phyloP scores from a whole-genome alignment of 35 echinoderm and acorn worm species.

The Amphiura filiformis region DNA sequence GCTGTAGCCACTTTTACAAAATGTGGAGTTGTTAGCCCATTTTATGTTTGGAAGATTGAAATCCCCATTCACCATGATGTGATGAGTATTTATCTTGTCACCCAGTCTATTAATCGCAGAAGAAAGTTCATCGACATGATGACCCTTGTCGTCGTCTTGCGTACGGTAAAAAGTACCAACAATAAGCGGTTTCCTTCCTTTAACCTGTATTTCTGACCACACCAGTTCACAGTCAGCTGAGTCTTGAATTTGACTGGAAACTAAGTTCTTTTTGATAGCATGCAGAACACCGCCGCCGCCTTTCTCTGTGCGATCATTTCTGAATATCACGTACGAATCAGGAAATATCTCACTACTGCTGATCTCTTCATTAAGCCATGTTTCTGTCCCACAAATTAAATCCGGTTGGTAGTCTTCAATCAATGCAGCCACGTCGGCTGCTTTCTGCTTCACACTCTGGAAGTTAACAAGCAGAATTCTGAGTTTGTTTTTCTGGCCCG shows the following conservation, averaged over 20 bases:
- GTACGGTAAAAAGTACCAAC: constrained; percentile 21
- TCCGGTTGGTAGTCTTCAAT: constrained; percentile 31
- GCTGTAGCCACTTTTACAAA: constrained; percentile 16
- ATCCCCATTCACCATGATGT: constrained; percentile 11
- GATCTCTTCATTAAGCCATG: constrained; percentile 35
- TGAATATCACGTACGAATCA: constrained; percentile 8
- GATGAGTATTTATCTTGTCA: constrained; percentile 23
- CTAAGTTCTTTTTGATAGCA: background rate
- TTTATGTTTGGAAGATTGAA: constrained; percentile 13
- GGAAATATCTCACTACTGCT: constrained; percentile 49
- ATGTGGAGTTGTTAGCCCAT: background rate
- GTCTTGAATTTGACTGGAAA: background rate
- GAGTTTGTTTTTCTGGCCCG: background rate
- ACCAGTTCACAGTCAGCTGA: constrained; percentile 15
- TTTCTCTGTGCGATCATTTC: background rate
- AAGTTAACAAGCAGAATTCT: constrained; percentile 27
- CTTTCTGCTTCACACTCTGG: constrained; percentile 29
- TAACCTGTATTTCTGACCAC: constrained; percentile 16
- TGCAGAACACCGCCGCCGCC: background rate
- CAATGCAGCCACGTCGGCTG: background rate
- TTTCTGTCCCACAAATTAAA: constrained; percentile 37
- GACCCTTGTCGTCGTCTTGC: background rate
- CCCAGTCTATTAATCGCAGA: background rate
- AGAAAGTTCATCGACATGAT: background rate
- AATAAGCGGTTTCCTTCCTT: constrained; percentile 21